Conservation (phyloP, 2,888 invertebrate species). For the Drosophila leonis region DNA sequence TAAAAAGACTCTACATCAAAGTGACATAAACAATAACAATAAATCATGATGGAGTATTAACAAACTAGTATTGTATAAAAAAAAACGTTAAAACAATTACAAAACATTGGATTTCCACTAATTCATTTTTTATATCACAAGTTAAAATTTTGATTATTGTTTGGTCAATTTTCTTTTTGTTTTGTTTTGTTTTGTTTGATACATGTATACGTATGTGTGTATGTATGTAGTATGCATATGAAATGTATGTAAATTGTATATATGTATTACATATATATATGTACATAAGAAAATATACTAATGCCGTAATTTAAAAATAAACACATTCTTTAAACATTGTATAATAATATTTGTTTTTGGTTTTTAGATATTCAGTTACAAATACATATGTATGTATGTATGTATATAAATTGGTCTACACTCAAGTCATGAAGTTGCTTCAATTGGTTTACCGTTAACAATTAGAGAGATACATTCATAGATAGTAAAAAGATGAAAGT, state of each 20-base stretch:
- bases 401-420: conserved; percentile 67
- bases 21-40: conserved; percentile 56
- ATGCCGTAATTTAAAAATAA: conserved; percentile 61
- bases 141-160: conserved; percentile 84
- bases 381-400: conserved; percentile 27
- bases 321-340: conserved; percentile 39
- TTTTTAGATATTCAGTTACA: conserved; percentile 30
- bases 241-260: conserved; percentile 42
- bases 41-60: conserved; percentile 40
- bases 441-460: conserved; percentile 68
- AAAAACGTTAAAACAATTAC: conserved; percentile 30
- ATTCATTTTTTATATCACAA: conserved; percentile 81
- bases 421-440: conserved; percentile 65
- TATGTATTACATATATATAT: conserved; percentile 43
- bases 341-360: conserved; percentile 38
- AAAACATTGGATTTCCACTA: conserved; percentile 58
- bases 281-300: conserved; percentile 76
- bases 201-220: conserved; percentile 17
- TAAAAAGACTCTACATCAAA: conserved; percentile 57
- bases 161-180: conserved; percentile 74
- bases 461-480: conserved; percentile 34
- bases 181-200: conserved; percentile 40
- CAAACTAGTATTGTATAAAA: conserved; percentile 34
- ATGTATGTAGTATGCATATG: conserved; percentile 29
- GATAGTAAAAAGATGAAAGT: conserved; percentile 36